These are phyloP conservation scores for Carassius gibelio DNA, from an alignment of 2,113 vertebrate species.

Conservation along the genomic window DNA sequence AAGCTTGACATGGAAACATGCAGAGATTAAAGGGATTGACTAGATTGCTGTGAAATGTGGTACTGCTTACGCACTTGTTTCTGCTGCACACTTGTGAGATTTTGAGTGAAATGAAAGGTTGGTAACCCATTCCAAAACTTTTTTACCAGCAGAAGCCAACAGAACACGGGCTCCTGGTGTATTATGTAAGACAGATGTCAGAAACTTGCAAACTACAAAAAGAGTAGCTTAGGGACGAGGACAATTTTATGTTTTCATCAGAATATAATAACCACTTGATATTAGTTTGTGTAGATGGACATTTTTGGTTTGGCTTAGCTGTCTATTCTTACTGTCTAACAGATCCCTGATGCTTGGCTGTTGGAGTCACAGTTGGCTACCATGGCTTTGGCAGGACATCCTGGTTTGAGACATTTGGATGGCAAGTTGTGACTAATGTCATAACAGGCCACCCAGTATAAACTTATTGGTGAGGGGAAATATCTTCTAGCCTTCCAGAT, in stretches of 20 bases:
- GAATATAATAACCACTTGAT: not conserved
- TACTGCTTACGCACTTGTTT: constrained; percentile 12
- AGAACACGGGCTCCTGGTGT: not conserved
- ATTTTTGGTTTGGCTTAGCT: constrained; percentile 13
- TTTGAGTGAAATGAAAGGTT: constrained; percentile 2
- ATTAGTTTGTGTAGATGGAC: not conserved
- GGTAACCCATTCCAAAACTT: not conserved
- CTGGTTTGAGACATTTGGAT: constrained; percentile 43
- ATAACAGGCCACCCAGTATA: constrained; percentile 48
- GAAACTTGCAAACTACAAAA: constrained; percentile 5
- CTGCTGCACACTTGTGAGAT: not conserved
- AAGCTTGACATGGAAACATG: not conserved
- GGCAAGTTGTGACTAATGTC: constrained; percentile 40
- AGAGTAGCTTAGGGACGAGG: not conserved
- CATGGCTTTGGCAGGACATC: constrained; percentile 40
- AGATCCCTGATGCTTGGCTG: constrained; percentile 30
- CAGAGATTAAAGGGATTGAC: not conserved
- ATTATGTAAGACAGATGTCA: constrained; percentile 1
- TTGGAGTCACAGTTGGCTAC: constrained; percentile 27
- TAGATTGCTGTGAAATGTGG: not conserved
- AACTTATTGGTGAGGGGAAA: constrained; percentile 42
- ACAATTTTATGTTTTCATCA: not conserved
- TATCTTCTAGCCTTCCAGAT: constrained; percentile 17
- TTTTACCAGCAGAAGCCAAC: not conserved
- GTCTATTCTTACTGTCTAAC: constrained; percentile 20